Evolutionary conservation across 2,888 invertebrate genomes (phyloP), one percentile per base, ranked within the genome.

Genomic region (Tipula vernalis): DNA sequence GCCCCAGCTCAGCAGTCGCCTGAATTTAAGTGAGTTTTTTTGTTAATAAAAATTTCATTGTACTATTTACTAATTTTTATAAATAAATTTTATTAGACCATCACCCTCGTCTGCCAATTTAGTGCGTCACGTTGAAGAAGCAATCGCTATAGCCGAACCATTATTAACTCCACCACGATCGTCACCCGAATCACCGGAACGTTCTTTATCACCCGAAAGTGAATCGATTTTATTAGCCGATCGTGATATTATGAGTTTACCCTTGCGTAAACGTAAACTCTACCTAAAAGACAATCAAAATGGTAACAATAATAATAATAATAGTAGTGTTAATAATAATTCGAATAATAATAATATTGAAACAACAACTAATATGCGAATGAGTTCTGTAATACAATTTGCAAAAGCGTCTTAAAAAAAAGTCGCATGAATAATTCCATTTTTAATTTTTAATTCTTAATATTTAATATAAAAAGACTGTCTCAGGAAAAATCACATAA

Each of bases 321-420:
- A 86, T 88, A 13, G 86, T 88, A 12, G 88, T 42, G 28, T 85
- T 39, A 85, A 85, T 18, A 42, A 85, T 85, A 85, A 85, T 28
- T 71, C 71, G 71, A 71, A 71, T 71, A 71, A 71, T 71, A 71
- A 71, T 28, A 71, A 71, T 71, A 47, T 18, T 44, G 42, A 86
- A 44, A 57, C 86, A 87, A 87, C 89, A 85, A 91, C 91, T 88
- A 91, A 91, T 87, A 90, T 92, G 89, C 91, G 93, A 87, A 92
- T 93, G 90, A 95, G 93, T 90, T 96, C 97, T 3, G 97, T 97
- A 86, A 97, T 97, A 90, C 96, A 96, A 89, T 97, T 96, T 90
- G 97, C 97, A 18, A 94, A 95, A 88, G 95, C 96, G 89, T 92
- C 93, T 91, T 92, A 94, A 93, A 83, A 86, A 36, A 51, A 36